Evolutionary conservation across 2,888 invertebrate species (phyloP).

Genomic region (Steinernema hermaphroditum): DNA sequence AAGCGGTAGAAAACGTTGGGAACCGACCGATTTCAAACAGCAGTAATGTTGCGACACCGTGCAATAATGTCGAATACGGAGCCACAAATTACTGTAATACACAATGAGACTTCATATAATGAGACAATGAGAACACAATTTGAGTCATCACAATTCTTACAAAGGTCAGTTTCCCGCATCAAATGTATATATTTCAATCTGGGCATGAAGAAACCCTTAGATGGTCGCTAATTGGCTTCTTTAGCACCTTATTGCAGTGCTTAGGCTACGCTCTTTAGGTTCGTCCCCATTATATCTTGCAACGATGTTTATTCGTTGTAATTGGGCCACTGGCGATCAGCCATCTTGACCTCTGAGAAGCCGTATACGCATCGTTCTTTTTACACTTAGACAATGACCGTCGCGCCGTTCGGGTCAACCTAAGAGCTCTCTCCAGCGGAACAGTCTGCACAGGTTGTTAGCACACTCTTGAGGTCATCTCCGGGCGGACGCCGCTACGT

Average conservation of each 20-base stretch:
- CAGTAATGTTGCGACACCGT: too few species aligned
- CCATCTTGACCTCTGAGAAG: slow-evolving; percentile 28
- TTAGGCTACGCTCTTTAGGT: not conserved
- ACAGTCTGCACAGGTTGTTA: slow-evolving; percentile 14
- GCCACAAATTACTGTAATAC: too few species aligned
- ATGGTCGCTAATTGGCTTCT: slow-evolving; percentile 11
- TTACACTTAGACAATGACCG: slow-evolving; percentile 25
- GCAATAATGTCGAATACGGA: too few species aligned
- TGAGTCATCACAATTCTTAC: too few species aligned
- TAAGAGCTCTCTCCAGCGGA: slow-evolving; percentile 9
- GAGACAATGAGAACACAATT: too few species aligned
- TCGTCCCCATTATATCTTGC: not conserved
- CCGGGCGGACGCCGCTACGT: not conserved
- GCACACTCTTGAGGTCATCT: not conserved
- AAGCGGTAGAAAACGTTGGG: too few species aligned
- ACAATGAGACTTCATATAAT: too few species aligned
- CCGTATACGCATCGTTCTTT: slow-evolving; percentile 28
- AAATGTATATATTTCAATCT: too few species aligned
- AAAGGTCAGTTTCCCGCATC: too few species aligned
- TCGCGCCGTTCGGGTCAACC: slow-evolving; percentile 1
- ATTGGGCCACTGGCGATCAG: slow-evolving; percentile 31
- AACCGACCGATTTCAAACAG: too few species aligned
- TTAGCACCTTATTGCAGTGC: slow-evolving; percentile 5
- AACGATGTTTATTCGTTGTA: slow-evolving; percentile 29
- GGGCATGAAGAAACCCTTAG: not conserved